Base-by-base conservation (phyloP, 2,113 vertebrate genomes). In the Centropristis striata region DNA sequence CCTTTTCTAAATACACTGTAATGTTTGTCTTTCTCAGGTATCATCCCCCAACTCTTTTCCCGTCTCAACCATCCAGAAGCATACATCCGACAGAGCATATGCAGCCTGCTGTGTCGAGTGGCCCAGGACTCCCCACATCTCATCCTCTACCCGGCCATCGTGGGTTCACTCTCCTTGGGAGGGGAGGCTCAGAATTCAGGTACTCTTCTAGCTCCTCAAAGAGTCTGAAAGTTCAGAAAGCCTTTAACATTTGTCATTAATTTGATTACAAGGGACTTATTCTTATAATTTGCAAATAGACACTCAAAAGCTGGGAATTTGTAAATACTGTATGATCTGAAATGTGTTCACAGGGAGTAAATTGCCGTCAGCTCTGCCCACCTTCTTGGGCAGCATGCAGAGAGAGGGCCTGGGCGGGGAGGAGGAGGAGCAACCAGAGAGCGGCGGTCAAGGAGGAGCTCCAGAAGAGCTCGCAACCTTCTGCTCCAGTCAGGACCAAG, bases 21-120 rank as follows among this genome's bases (percentile, higher is more conserved):
- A 7, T 25, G 4, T 50, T 1, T 74, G 7, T 71, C 20, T 6
- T 57, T 39, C 57, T 84, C 87, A 99, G 98, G 97, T 9, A 99
- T 99, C 83, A 99, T 99, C 76, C 98, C 98, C 16, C 98, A 99
- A 87, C 96, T 99, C 8, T 99, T 99, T 84, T 99, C 98, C 9
- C 96, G 98, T 36, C 95, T 99, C 64, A 99, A 99, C 86, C 98
- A 99, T 68, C 98, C 98, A 0, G 98, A 99, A 82, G 97, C 98
- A 0, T 99, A 99, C 39, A 98, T 99, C 49, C 95, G 98, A 5
- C 98, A 99, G 79, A 99, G 98, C 76, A 99, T 99, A 74, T 99
- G 98, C 91, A 99, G 97, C 84, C 92, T 99, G 28, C 88, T 99
- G 18, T 99, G 98, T 72, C 96, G 98, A 1, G 98, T 99, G 61